Evolutionary conservation across 2,113 vertebrate genomes (phyloP).

Genomic region (Python bivittatus): DNA sequence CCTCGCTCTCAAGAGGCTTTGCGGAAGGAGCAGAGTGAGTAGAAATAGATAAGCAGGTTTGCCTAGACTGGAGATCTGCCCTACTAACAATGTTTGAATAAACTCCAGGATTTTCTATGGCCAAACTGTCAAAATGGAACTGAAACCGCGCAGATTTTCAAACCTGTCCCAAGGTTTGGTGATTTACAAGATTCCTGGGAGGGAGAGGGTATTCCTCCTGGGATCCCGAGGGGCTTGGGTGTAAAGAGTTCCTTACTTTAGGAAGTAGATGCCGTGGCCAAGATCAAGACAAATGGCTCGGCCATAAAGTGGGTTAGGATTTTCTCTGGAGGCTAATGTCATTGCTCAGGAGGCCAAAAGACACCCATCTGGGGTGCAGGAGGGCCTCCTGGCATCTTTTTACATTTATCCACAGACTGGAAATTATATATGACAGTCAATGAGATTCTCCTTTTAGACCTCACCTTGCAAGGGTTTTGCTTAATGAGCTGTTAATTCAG

Average conservation of each 20-base stretch:
- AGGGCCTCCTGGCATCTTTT: conserved; percentile 56
- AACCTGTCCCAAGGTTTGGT: conserved; percentile 62
- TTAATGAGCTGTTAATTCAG: conserved; percentile 71
- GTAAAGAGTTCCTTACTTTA: conserved; percentile 39
- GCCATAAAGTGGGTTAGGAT: conserved; percentile 45
- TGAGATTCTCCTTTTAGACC: conserved; percentile 59
- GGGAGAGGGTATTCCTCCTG: conserved; percentile 53
- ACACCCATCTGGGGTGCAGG: conserved; percentile 50
- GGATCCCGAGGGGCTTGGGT: conserved; percentile 59
- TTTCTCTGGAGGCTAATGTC: conserved; percentile 50
- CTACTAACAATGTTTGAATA: not conserved
- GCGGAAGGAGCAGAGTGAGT: not conserved
- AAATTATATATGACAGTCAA: conserved; percentile 59
- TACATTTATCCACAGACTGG: conserved; percentile 64
- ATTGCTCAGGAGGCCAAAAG: conserved; percentile 63
- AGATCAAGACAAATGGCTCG: conserved; percentile 44
- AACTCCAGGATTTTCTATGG: conserved; percentile 22
- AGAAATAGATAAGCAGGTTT: conserved; percentile 35
- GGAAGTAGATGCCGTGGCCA: conserved; percentile 48
- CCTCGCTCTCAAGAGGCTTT: not conserved
- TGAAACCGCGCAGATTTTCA: conserved; percentile 66
- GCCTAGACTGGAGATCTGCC: conserved; percentile 29
- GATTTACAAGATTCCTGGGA: conserved; percentile 63
- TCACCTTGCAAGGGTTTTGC: conserved; percentile 55
- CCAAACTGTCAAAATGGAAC: conserved; percentile 48